These are phyloP conservation scores for Python bivittatus DNA, from an alignment of 2,113 vertebrate genomes.

Conservation along the genomic window DNA sequence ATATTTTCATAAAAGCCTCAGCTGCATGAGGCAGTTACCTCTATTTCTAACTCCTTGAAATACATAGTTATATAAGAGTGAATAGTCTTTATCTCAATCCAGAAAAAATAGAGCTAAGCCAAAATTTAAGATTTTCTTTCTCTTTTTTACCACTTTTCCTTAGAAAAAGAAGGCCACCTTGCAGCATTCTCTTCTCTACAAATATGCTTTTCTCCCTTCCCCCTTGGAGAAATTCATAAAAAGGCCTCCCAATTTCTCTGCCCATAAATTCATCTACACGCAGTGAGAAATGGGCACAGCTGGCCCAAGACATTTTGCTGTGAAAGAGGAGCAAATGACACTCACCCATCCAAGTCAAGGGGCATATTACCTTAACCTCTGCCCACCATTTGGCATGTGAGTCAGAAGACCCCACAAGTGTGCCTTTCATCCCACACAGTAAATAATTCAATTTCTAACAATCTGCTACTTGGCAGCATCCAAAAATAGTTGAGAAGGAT, in stretches of 20 bases:
- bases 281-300: background rate
- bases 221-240: background rate
- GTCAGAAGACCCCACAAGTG: background rate
- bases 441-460: background rate
- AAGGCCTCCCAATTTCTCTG: background rate
- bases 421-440: background rate
- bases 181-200: background rate
- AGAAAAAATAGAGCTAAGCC: background rate
- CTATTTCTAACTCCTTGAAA: too few species aligned
- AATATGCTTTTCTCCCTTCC: background rate
- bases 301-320: background rate
- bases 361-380: background rate
- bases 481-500: background rate
- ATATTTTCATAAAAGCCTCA: background rate
- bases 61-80: background rate
- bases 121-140: background rate
- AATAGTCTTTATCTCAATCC: background rate
- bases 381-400: background rate
- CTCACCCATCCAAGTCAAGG: background rate
- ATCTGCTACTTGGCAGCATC: background rate
- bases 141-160: background rate
- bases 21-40: background rate
- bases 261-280: background rate
- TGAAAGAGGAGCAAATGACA: background rate
- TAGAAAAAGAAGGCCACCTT: background rate